phyloP scores from a whole-genome alignment of 2,888 invertebrate species.

The Leptinotarsa rubiginosa region DNA sequence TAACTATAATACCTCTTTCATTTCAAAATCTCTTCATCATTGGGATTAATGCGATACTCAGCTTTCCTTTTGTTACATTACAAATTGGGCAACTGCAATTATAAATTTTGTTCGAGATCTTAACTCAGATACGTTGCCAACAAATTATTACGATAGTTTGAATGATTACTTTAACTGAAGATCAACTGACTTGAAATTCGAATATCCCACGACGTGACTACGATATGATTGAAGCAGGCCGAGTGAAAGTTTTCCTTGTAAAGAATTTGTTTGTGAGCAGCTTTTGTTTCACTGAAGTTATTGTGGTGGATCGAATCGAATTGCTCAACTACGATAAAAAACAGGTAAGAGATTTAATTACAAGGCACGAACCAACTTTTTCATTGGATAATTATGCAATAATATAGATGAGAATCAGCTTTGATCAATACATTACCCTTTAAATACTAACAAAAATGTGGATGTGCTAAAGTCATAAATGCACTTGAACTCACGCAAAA shows the following conservation, averaged over 20 bases:
- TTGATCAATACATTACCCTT: too few relatives aligned
- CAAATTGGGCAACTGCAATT: constrained; percentile 7
- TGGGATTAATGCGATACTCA: neutral
- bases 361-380: neutral
- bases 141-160: constrained; percentile 14
- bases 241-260: constrained; percentile 26
- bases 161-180: constrained; percentile 7
- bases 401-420: neutral
- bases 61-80: constrained; percentile 16
- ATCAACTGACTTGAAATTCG: constrained; percentile 11
- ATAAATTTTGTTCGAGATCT: constrained; percentile 7
- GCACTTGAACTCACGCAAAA: too few relatives aligned
- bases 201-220: constrained; percentile 23
- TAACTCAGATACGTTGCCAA: constrained; percentile 3
- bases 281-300: constrained; percentile 16
- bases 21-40: constrained; percentile 1
- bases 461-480: too few relatives aligned
- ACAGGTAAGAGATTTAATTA: constrained; percentile 2
- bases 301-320: constrained; percentile 12
- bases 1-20: neutral
- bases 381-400: constrained; percentile 2
- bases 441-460: too few relatives aligned
- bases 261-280: constrained; percentile 17
- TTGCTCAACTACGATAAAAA: constrained; percentile 6
- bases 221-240: constrained; percentile 16